Evolutionary conservation across 2,797 vertebrate species (phyloP), one percentile per base, ranked within the genome.

Genomic region (Cirrhinus mrigala): DNA sequence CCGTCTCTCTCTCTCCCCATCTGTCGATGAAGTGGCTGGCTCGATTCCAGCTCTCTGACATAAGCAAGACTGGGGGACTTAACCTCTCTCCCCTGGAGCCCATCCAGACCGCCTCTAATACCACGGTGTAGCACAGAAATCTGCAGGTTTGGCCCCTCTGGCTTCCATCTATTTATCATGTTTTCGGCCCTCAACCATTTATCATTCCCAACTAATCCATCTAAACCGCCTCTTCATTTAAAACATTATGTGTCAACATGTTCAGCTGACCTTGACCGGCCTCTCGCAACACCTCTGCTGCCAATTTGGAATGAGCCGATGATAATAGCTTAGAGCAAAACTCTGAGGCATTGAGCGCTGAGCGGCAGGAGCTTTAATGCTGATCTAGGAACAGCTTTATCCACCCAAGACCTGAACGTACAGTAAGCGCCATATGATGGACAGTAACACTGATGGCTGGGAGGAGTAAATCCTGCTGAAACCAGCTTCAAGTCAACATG

Each of bases 91-190:
- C 89, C 80, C 89, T 91, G 92, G 91, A 92, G 76, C 85, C 88
- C 87, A 82, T 90, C 90, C 91, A 93, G 77, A 90, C 54, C 50
- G 33, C 78, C 89, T 85, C 92, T 91, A 89, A 91, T 90, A 89
- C 89, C 74, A 87, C 87, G 87, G 86, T 84, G 86, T 76, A 87
- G 89, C 87, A 90, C 90, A 90, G 91, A 92, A 80, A 91, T 84
- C 88, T 91, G 89, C 90, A 62, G 86, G 87, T 89, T 91, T 90
- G 87, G 90, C 90, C 91, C 91, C 75, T 77, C 91, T 89, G 93
- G 89, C 90, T 92, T 87, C 87, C 50, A 54, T n/a, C 89, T 85
- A 94, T 94, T 92, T 78, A 92, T 94, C 90, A 93, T 89, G 89
- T 93, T 90, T 88, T 89, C 85, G 86, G 8, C 33, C 33, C 7